phyloP scores from a whole-genome alignment of 1,140 invertebrate genomes.

The Metopolophium dirhodum region DNA sequence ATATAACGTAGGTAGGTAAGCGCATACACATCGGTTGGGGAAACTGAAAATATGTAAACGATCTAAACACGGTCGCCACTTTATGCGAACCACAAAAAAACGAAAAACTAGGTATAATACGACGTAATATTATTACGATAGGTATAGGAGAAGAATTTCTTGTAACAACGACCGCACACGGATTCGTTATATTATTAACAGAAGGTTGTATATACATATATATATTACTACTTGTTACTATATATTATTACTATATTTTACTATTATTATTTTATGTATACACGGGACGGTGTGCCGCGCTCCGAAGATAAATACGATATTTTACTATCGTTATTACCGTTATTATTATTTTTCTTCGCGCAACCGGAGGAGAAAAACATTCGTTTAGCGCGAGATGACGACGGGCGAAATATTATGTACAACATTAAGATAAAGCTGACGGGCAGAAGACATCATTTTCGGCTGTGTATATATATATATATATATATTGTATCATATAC shows the following conservation, averaged over 20 bases:
- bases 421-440: constrained; percentile 40
- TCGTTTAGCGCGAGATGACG: not conserved
- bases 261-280: not conserved
- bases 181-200: not conserved
- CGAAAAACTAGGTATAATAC: not conserved
- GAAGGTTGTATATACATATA: not conserved
- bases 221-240: not conserved
- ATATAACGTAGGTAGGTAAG: not conserved
- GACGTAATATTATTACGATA: not conserved
- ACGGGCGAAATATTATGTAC: constrained; percentile 28
- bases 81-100: not conserved
- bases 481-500: not conserved
- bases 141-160: not conserved
- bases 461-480: not conserved
- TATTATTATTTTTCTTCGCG: not conserved
- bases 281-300: not conserved
- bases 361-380: not conserved
- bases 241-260: not conserved
- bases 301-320: constrained; percentile 3
- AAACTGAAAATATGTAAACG: not conserved
- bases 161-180: not conserved
- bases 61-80: not conserved
- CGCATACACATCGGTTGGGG: not conserved
- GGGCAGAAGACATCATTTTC: constrained; percentile 24
- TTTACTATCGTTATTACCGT: constrained; percentile 10